These are phyloP conservation scores for Ciconia nigra DNA, from an alignment of 2,797 vertebrate genomes.

Conservation along the genomic window DNA sequence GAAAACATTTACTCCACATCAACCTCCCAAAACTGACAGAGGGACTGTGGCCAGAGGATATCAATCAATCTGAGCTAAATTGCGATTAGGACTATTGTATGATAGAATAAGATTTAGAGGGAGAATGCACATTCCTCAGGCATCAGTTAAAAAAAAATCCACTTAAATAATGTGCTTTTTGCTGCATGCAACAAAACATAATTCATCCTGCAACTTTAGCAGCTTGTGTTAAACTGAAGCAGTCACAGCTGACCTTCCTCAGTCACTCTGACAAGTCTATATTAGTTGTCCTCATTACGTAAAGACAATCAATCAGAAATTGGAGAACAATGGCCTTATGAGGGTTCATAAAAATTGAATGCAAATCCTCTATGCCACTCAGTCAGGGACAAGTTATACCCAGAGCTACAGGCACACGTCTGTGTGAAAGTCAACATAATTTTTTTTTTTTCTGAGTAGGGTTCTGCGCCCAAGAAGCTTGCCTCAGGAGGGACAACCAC, in stretches of 20 bases:
- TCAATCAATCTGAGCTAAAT: background rate
- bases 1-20: background rate
- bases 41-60: background rate
- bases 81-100: background rate
- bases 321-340: conserved; percentile 29
- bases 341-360: conserved; percentile 45
- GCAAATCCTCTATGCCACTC: background rate
- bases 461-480: background rate
- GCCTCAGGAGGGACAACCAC: background rate
- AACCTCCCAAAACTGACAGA: background rate
- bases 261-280: conserved; percentile 10
- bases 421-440: background rate
- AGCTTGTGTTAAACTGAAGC: background rate
- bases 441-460: background rate
- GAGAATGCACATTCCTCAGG: background rate
- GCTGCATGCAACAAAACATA: background rate
- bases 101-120: background rate
- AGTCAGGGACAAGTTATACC: background rate
- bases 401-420: background rate
- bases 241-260: conserved; percentile 47
- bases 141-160: background rate
- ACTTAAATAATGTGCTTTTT: background rate
- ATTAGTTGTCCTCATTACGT: conserved; percentile 49
- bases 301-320: conserved; percentile 62
- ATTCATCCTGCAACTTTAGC: background rate